phyloP scores from a whole-genome alignment of 2,113 vertebrate species.

The Proteles cristata region DNA sequence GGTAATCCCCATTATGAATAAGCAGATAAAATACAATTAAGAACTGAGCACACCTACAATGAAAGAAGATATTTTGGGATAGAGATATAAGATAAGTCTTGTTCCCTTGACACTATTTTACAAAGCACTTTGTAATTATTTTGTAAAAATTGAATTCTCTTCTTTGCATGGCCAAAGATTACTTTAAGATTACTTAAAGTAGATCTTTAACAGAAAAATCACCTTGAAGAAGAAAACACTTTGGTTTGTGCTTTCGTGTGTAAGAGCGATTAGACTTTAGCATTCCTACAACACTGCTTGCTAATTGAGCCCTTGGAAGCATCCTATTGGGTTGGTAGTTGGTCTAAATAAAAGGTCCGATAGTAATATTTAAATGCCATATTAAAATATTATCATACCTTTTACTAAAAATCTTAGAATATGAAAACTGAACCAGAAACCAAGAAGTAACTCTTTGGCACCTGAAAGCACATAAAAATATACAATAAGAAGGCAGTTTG shows the following conservation, averaged over 20 bases:
- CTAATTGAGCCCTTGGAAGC: background rate
- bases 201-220: background rate
- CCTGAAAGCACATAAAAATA: background rate
- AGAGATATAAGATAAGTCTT: background rate
- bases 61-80: background rate
- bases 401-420: background rate
- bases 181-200: background rate
- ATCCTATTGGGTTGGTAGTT: background rate
- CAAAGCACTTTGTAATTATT: background rate
- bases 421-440: background rate
- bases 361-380: background rate
- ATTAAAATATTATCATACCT: background rate
- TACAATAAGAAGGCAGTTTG: background rate
- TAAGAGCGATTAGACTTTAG: background rate
- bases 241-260: background rate
- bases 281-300: background rate
- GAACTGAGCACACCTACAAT: background rate
- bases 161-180: background rate
- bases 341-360: background rate
- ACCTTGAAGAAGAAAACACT: constrained; percentile 4
- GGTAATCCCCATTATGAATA: background rate
- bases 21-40: background rate
- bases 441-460: background rate
- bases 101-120: background rate
- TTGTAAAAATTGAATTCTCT: constrained; percentile 1